Conservation (phyloP, 1,140 invertebrate genomes). For the Calliphora vicina region DNA sequence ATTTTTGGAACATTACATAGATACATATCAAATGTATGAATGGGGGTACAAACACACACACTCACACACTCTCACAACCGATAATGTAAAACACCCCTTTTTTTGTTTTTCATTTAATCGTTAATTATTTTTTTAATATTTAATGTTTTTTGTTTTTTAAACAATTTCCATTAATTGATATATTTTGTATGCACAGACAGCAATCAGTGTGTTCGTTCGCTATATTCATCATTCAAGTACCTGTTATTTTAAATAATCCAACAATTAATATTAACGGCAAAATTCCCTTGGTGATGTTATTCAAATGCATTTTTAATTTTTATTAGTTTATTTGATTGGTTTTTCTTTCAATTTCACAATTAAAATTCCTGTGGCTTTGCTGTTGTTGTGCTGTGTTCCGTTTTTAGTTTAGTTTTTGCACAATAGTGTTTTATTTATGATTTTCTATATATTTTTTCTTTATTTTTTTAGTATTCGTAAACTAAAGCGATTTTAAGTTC, state of each 20-base stretch:
- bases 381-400: neutral
- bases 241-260: slow-evolving; percentile 19
- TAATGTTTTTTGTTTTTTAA: neutral
- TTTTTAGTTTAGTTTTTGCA: slow-evolving; percentile 13
- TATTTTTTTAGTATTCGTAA: neutral
- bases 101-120: neutral
- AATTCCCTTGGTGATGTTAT: slow-evolving; percentile 2
- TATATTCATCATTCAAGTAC: neutral
- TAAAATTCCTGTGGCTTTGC: neutral
- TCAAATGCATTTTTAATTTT: slow-evolving; percentile 23
- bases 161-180: neutral
- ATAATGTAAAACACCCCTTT: neutral
- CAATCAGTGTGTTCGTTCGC: no score
- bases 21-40: neutral
- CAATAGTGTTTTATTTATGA: neutral
- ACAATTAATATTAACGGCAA: slow-evolving; percentile 17
- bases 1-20: neutral
- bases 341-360: neutral
- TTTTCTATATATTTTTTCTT: slow-evolving; percentile 10
- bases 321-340: neutral
- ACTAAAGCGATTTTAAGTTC: neutral
- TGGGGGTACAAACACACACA: neutral
- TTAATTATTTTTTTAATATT: neutral
- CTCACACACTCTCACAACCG: neutral
- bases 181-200: neutral